Conservation (phyloP, 2,797 vertebrate species). For the Hippoglossus hippoglossus region DNA sequence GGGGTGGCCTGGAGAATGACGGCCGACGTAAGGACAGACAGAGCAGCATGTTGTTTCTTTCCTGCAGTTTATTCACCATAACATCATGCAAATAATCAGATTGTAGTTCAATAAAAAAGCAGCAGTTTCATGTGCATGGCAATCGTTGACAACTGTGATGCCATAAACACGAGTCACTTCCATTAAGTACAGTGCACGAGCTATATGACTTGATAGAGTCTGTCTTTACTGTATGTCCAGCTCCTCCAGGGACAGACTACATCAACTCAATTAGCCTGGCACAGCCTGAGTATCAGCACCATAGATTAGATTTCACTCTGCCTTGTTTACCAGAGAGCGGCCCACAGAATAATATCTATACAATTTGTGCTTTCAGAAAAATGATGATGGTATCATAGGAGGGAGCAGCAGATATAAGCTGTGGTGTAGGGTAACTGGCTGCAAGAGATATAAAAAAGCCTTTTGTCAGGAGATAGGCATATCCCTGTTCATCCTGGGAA, state of each 20-base stretch:
- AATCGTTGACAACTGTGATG: conserved; percentile 60
- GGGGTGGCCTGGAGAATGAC: conserved; percentile 51
- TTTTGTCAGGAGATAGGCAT: conserved; percentile 77
- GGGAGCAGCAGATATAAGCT: conserved; percentile 71
- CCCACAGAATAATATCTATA: conserved; percentile 85
- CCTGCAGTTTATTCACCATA: conserved; percentile 46
- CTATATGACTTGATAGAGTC: conserved; percentile 78
- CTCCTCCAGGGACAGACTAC: conserved; percentile 81
- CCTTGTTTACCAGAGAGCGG: conserved; percentile 83
- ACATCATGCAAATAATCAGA: conserved; percentile 50
- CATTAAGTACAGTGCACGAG: conserved; percentile 69
- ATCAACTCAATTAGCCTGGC: conserved; percentile 84
- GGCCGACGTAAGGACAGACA: conserved; percentile 47
- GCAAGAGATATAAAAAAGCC: conserved; percentile 70
- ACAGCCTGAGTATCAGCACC: conserved; percentile 82
- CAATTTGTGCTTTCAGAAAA: conserved; percentile 83
- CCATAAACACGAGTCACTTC: conserved; percentile 70
- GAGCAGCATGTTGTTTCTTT: conserved; percentile 45
- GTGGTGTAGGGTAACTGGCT: conserved; percentile 60
- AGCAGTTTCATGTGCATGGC: conserved; percentile 37
- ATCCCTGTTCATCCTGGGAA: conserved; percentile 76
- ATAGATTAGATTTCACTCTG: conserved; percentile 84
- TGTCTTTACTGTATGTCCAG: conserved; percentile 81
- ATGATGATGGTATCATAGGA: conserved; percentile 83
- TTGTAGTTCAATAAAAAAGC: conserved; percentile 37